Conservation (phyloP, 2,888 invertebrate genomes). For the Dryadula phaetusa region DNA sequence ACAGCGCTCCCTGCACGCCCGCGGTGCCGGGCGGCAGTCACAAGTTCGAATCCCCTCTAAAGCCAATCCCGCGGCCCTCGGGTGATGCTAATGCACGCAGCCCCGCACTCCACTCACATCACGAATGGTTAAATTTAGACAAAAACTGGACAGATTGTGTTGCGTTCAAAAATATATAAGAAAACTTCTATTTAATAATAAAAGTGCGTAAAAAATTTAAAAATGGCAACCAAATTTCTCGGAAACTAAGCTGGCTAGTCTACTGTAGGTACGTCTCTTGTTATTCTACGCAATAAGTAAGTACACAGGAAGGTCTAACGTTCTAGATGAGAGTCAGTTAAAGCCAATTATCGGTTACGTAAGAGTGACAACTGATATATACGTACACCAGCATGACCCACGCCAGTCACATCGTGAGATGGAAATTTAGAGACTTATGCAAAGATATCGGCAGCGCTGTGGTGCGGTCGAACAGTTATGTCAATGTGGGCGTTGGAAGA, state of each 20-base stretch:
- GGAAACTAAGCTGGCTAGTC: conserved; percentile 23
- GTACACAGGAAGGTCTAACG: conserved; percentile 26
- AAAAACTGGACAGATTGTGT: conserved; percentile 9
- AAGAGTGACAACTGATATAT: conserved; percentile 38
- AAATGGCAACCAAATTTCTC: conserved; percentile 30
- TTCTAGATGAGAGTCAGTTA: conserved; percentile 30
- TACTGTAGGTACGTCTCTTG: conserved; percentile 1
- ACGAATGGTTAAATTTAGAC: conserved; percentile 28
- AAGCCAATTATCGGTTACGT: conserved; percentile 38
- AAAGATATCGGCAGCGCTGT: conserved; percentile 61
- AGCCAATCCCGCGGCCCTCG: conserved; percentile 32
- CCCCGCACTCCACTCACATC: conserved; percentile 10
- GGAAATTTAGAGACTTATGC: conserved; percentile 40
- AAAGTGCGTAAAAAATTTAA: conserved; percentile 25
- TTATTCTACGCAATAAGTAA: conserved; percentile 23
- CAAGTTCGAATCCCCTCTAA: conserved; percentile 17
- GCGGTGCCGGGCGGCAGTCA: not conserved
- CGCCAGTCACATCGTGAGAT: conserved; percentile 41
- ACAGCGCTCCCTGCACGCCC: conserved; percentile 39
- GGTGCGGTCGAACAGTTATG: conserved; percentile 54
- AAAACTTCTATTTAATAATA: not conserved
- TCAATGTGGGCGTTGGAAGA: conserved; percentile 34
- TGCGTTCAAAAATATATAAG: not conserved
- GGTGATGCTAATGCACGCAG: conserved; percentile 42
- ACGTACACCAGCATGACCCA: conserved; percentile 62